These are phyloP conservation scores for Alligator sinensis DNA, from an alignment of 2,113 vertebrate species.

Conservation along the genomic window DNA sequence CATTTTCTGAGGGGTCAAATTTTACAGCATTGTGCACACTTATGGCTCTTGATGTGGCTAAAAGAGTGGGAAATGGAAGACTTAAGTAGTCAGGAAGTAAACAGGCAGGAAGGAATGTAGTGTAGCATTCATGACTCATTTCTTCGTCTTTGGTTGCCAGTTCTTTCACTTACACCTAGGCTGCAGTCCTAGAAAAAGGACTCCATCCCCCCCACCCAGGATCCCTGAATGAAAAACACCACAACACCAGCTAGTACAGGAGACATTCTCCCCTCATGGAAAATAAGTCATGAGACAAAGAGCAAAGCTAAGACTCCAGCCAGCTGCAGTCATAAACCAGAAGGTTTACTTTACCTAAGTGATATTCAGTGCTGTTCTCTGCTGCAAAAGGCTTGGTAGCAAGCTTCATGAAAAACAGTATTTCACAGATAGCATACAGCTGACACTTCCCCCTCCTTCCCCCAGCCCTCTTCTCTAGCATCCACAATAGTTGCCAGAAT, in stretches of 20 bases:
- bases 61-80: no score
- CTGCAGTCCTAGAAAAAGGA: neutral
- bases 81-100: neutral
- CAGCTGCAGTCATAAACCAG: neutral
- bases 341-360: neutral
- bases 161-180: neutral
- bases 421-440: neutral
- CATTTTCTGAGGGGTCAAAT: neutral
- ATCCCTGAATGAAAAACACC: neutral
- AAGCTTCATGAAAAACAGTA: neutral
- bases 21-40: neutral
- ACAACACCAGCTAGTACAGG: neutral
- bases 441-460: neutral
- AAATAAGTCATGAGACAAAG: constrained; percentile 2
- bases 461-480: neutral
- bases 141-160: neutral
- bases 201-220: neutral
- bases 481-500: accelerated
- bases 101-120: neutral
- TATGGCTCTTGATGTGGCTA: neutral
- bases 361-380: neutral
- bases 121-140: neutral
- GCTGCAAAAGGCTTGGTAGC: neutral
- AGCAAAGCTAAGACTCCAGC: neutral
- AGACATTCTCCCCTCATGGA: neutral